Percentiles rank a stretch among this genome's conserved stretches.
These are phyloP conservation scores for Periophthalmus modestus DNA, from an alignment of 2,113 vertebrate genomes.

Conservation along the genomic window DNA sequence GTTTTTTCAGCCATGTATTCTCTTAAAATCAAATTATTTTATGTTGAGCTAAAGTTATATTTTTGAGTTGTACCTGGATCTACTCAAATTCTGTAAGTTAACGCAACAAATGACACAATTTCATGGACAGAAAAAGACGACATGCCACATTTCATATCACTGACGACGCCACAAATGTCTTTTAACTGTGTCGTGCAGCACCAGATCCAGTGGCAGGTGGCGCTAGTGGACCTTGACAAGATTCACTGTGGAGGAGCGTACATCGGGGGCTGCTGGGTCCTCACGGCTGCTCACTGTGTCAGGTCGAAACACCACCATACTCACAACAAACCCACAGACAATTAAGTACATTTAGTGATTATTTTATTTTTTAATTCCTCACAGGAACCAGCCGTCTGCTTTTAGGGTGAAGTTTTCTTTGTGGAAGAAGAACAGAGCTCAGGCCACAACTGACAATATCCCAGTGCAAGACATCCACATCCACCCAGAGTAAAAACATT, in stretches of 20 bases:
- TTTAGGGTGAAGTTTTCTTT: constrained; percentile 85
- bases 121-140: no score
- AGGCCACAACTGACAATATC: constrained; percentile 56
- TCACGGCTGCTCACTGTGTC: constrained; percentile 95
- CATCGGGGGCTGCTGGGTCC: constrained; percentile 91
- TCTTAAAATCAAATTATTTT: no score
- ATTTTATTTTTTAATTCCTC: no score
- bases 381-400: constrained; percentile 66
- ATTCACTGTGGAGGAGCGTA: constrained; percentile 89
- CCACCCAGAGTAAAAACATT: constrained; percentile 75
- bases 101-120: no score
- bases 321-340: no score
- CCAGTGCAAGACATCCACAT: constrained; percentile 73
- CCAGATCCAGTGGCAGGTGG: constrained; percentile 94
- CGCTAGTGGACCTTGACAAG: constrained; percentile 71
- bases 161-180: no score
- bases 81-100: no score
- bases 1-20: no score
- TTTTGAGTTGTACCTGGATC: no score
- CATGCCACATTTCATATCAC: background rate
- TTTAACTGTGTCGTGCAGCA: constrained; percentile 69
- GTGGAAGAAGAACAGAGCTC: constrained; percentile 42
- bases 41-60: no score
- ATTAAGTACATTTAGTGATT: no score
- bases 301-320: constrained; percentile 70